A percentile compares a stretch with the other conserved stretches of the same genome.
Conservation (phyloP, 2,888 invertebrate genomes). For the Polydesmus complanatus region DNA sequence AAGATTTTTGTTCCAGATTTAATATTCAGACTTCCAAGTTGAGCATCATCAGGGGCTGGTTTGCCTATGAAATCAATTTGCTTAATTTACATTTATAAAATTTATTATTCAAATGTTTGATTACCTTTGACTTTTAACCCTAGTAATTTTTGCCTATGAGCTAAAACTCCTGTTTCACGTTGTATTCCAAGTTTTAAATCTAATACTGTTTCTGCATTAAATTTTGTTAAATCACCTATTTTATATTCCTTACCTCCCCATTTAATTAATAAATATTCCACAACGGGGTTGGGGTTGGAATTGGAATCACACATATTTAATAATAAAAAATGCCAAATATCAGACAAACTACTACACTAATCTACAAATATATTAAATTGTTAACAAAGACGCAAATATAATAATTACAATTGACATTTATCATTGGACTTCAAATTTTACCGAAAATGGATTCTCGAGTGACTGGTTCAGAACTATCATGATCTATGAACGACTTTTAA, state of each 20-base stretch:
- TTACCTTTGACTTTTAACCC: constrained; percentile 84
- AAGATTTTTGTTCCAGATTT: constrained; percentile 82
- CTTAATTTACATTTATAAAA: constrained; percentile 12
- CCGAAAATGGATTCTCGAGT: too few species aligned
- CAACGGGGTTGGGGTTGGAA: constrained; percentile 31
- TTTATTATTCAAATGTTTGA: background rate
- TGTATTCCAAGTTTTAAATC: constrained; percentile 72
- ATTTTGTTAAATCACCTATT: constrained; percentile 56
- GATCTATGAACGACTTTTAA: too few species aligned
- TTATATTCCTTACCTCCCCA: constrained; percentile 86
- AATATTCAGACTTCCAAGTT: constrained; percentile 57
- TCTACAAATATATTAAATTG: too few species aligned
- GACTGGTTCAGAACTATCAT: too few species aligned
- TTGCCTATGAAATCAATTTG: constrained; percentile 48
- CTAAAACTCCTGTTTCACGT: constrained; percentile 74
- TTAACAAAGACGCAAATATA: too few species aligned
- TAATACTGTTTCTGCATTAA: constrained; percentile 58
- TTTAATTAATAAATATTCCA: too few species aligned
- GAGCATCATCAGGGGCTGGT: constrained; percentile 62
- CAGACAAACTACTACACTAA: too few species aligned
- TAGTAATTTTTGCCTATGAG: constrained; percentile 83
- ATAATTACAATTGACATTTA: too few species aligned
- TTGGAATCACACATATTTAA: background rate
- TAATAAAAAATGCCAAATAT: too few species aligned
- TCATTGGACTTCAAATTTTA: too few species aligned